A percentile compares a stretch with the other conserved stretches of the same genome.
Evolutionary conservation across 2,797 vertebrate species (phyloP).

Genomic region (Etheostoma perlongum): DNA sequence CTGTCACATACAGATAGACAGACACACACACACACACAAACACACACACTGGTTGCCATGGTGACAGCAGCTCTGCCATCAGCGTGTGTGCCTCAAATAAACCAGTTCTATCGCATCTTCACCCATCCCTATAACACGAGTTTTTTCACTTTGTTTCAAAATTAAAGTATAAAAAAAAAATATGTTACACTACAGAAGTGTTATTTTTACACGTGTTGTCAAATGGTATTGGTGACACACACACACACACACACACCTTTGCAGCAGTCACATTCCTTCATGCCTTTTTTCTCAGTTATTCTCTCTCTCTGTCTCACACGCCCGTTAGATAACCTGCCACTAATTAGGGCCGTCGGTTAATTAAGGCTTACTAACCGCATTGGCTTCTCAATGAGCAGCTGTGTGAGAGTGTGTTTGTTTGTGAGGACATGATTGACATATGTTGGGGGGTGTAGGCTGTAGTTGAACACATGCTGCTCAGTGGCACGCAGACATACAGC

Average conservation of each 20-base stretch:
- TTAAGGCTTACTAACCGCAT: constrained; percentile 58
- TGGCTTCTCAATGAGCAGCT: constrained; percentile 61
- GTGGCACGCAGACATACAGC: neutral
- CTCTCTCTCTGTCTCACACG: neutral
- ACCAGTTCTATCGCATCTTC: constrained; percentile 14
- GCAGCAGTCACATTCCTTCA: neutral
- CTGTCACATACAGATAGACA: constrained; percentile 36
- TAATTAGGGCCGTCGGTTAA: constrained; percentile 67
- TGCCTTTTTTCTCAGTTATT: neutral
- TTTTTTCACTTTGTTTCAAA: neutral
- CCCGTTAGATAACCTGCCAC: constrained; percentile 48
- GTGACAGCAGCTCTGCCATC: constrained; percentile 54
- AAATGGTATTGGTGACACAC: neutral
- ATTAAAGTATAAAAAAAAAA: neutral
- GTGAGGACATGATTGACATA: constrained; percentile 35
- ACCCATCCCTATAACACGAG: neutral
- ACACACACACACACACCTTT: constrained; percentile 2
- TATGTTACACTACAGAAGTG: too few relatives aligned
- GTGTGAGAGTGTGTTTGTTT: constrained; percentile 18
- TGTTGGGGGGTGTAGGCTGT: neutral
- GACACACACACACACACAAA: neutral
- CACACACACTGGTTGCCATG: constrained; percentile 31
- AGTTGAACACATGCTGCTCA: constrained; percentile 1
- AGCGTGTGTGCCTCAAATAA: constrained; percentile 56
- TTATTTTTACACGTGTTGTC: neutral